Evolutionary conservation across 1,140 invertebrate genomes (phyloP), one percentile per base, ranked within the genome.

Genomic region (Neomicropteryx cornuta): DNA sequence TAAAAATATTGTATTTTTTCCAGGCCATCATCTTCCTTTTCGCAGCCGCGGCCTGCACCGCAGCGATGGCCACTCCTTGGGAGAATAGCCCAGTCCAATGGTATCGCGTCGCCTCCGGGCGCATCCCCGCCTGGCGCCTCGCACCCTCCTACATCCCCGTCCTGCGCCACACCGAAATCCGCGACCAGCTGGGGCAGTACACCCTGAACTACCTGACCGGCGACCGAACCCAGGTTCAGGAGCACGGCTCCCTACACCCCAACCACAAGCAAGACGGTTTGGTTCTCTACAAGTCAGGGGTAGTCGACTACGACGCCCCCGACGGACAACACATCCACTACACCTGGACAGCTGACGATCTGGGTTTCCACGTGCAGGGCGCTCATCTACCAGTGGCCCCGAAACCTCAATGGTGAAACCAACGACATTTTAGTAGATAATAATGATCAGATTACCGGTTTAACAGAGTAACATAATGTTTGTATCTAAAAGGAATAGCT

Each of bases 311-410:
- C 40, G 30, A 14, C 20, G 30, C 36, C 2, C 18, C 23, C 11
- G 37, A 45, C 22, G 44, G 44, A 3, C 14, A 42, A 23, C 10
- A 33, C 36, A 39, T 27, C 40, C 31, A 37, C 28, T 36, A 33
- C 40, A 36, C 27, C 19, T 45, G 39, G 33, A 23, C 39, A 2
- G 39, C 44, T 28, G 44, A 45, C 20, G 30, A 39, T 14, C 20
- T 20, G 3, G 44, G 44, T 23, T 45, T 45, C 40, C 33, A 35
- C 23, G 40, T 35, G 28, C 23, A 42, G 18, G 51, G 58, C 10
- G 53, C 49, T 8, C 55, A 59, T 43, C 43, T 63, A 10, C 60
- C 61, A 18, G n/a, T n/a, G n/a, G n/a, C n/a, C n/a, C n/a, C n/a
- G n/a, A n/a, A n/a, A n/a, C n/a, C n/a, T n/a, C n/a, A n/a, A n/a